Evolutionary conservation across 35 echinoderm and acorn worm genomes (phyloP).

Genomic region (Ophioderma brevispina): DNA sequence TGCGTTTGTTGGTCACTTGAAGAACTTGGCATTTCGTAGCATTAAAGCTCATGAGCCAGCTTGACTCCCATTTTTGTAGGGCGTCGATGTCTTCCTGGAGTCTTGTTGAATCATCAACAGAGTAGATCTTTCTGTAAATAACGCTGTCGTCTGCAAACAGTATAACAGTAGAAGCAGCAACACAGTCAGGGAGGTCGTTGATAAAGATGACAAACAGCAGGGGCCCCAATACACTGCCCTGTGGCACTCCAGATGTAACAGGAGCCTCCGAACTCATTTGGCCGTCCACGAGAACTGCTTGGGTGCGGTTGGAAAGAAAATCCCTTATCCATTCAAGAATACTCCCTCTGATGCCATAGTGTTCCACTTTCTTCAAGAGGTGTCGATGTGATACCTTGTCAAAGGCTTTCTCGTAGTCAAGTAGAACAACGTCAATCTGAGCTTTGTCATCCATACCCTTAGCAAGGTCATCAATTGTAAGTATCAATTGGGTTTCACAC

Average conservation of each 20-base stretch:
- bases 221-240: constrained; percentile 61
- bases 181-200: too few species aligned
- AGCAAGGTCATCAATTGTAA: not conserved
- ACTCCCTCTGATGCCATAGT: constrained; percentile 34
- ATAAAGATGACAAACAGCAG: too few species aligned
- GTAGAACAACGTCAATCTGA: too few species aligned
- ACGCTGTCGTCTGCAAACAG: constrained; percentile 53
- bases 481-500: not conserved
- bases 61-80: too few species aligned
- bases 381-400: too few species aligned
- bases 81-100: too few species aligned
- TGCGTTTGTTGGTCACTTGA: too few species aligned
- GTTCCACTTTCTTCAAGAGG: constrained; percentile 32
- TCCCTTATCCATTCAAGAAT: constrained; percentile 18
- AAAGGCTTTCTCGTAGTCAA: too few species aligned
- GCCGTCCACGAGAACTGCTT: constrained; percentile 16
- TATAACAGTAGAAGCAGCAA: constrained; percentile 21
- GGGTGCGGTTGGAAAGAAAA: constrained; percentile 13
- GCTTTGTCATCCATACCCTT: not conserved
- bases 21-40: too few species aligned
- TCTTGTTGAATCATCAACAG: too few species aligned
- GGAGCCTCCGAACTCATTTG: not conserved
- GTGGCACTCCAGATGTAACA: constrained; percentile 53
- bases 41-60: too few species aligned
- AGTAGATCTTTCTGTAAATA: too few species aligned